A percentile compares a stretch with the other conserved stretches of the same genome.
Conservation (phyloP, 2,888 invertebrate species). For the Drosophila rubida region DNA sequence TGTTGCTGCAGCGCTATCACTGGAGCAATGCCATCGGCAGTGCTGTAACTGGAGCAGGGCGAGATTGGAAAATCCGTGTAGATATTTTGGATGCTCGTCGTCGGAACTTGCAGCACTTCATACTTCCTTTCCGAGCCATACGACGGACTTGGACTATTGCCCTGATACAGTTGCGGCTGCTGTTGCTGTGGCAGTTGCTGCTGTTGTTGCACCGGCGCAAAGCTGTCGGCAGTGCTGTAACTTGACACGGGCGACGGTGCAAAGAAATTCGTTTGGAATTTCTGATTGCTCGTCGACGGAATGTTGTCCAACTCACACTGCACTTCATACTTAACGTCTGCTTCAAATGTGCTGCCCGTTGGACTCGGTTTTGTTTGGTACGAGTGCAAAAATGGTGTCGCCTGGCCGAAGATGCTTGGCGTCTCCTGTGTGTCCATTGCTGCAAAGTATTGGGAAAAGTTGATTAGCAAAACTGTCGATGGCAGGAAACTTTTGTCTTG, state of each 20-base stretch:
- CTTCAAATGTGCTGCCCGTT: constrained; percentile 16
- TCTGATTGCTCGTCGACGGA: constrained; percentile 53
- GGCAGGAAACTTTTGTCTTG: constrained; percentile 21
- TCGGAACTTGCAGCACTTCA: neutral
- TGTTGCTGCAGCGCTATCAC: neutral
- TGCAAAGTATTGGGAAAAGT: constrained; percentile 42
- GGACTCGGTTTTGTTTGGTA: constrained; percentile 33
- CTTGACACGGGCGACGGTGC: constrained; percentile 61
- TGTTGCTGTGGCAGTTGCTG: neutral
- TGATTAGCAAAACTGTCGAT: constrained; percentile 44
- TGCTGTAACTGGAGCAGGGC: neutral
- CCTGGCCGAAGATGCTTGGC: neutral
- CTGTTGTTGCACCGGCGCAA: constrained; percentile 21
- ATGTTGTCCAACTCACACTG: constrained; percentile 58
- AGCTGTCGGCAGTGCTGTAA: constrained; percentile 48
- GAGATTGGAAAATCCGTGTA: neutral
- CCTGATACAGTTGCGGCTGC: neutral
- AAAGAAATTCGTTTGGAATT: constrained; percentile 30
- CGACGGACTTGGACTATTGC: neutral
- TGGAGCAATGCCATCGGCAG: neutral
- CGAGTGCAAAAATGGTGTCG: neutral
- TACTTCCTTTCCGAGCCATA: neutral
- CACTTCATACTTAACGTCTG: constrained; percentile 58
- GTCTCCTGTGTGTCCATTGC: constrained; percentile 10
- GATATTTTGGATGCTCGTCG: neutral